Evolutionary conservation across 2,113 vertebrate genomes (phyloP), one percentile per base, ranked within the genome.

Genomic region (Vulpes lagopus): DNA sequence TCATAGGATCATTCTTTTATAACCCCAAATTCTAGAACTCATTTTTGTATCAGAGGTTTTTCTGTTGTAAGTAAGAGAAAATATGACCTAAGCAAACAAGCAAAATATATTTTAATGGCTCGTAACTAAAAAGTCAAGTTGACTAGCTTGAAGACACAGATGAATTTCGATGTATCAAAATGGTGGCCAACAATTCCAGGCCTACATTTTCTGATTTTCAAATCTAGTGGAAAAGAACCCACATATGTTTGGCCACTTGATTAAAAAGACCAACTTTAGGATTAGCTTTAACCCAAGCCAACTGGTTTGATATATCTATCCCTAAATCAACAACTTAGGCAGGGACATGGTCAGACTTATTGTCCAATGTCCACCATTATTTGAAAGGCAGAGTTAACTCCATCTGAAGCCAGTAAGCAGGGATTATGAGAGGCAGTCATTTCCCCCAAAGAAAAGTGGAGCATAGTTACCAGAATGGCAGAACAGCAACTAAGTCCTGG

Each of bases 21-120:
- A 91, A 89, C 25, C 15, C 9, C 22, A 85, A 95, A 94, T 86
- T 95, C 67, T 65, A 60, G 14, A 97, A 60, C 7, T 91, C 27
- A 73, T 65, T 94, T 88, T 51, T 73, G 4, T 43, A 62, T 82
- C 51, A 35, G 32, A 69, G 8, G 17, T 11, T 85, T 94, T 71
- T 67, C 73, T 96, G 11, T 55, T 83, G 6, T 16, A 49, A 74
- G 9, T 12, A 49, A 74, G 57, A 89, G n/a, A 90, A 96, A 76
- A 84, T 49, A 53, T 43, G 25, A 64, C n/a, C 79, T 84, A 55
- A 79, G 20, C 53, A 95, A 69, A 79, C 11, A 78, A 93, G 49
- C 32, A 19, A 93, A 59, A 74, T 43, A 32, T 25, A 60, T 62
- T 84, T 82, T 71, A 84, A 71, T 92, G 30, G 38, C 17, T 80